These are phyloP conservation scores for Drosophila ananassae DNA, from an alignment of 1,140 invertebrate genomes.

Conservation along the genomic window DNA sequence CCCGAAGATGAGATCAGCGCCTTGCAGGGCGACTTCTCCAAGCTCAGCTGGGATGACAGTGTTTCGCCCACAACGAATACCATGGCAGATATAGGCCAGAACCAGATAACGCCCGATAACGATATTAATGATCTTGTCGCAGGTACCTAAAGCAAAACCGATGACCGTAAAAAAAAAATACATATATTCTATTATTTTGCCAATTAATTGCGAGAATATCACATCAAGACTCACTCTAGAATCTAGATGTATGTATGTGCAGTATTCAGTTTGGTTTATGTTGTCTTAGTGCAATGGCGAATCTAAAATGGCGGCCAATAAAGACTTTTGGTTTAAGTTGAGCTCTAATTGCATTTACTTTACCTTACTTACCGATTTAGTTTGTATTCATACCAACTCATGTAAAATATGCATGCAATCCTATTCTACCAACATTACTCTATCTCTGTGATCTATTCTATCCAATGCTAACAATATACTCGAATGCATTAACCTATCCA, in stretches of 20 bases:
- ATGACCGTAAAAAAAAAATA: slow-evolving; percentile 3
- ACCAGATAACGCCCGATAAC: slow-evolving; percentile 81
- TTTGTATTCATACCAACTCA: slow-evolving; percentile 47
- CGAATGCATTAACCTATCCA: slow-evolving; percentile 34
- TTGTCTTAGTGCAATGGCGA: slow-evolving; percentile 16
- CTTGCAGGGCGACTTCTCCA: slow-evolving; percentile 81
- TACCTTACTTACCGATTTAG: slow-evolving; percentile 43
- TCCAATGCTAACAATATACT: slow-evolving; percentile 36
- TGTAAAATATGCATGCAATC: slow-evolving; percentile 40
- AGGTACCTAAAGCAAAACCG: slow-evolving; percentile 66
- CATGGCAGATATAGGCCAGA: slow-evolving; percentile 79
- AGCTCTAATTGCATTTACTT: slow-evolving; percentile 84
- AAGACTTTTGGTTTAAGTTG: slow-evolving; percentile 80
- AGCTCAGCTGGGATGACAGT: slow-evolving; percentile 84
- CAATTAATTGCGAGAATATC: slow-evolving; percentile 48
- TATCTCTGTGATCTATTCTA: slow-evolving; percentile 54
- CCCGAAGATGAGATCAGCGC: slow-evolving; percentile 80
- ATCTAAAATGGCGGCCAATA: slow-evolving; percentile 53
- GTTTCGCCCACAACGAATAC: slow-evolving; percentile 82
- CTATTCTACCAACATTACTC: slow-evolving; percentile 39
- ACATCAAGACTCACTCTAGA: slow-evolving; percentile 32
- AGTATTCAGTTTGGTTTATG: slow-evolving; percentile 30
- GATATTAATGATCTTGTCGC: slow-evolving; percentile 80
- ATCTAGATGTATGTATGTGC: slow-evolving; percentile 24
- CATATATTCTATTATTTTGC: slow-evolving; percentile 38